These are phyloP conservation scores for Umimayanthus chanpuru DNA, from an alignment of 92 coral and sea anemone species.

Conservation along the genomic window DNA sequence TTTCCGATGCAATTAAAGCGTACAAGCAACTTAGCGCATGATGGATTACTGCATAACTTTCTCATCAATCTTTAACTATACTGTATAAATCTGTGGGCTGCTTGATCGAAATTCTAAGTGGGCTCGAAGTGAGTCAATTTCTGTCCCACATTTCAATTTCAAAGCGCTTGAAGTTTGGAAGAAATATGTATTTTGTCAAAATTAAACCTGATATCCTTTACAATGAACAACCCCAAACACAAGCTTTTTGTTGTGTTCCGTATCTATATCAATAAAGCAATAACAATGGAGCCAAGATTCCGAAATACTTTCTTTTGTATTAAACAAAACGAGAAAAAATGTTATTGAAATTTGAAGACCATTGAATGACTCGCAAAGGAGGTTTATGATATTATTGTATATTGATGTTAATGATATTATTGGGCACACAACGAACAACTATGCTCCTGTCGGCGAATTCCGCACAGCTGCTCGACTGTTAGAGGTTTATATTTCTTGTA, in stretches of 20 bases:
- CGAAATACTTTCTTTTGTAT: slow-evolving; percentile 34
- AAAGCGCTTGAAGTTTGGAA: not conserved
- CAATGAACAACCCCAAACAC: not conserved
- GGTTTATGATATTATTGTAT: not conserved
- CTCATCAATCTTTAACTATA: slow-evolving; percentile 1
- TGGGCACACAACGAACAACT: not conserved
- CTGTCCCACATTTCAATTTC: not conserved
- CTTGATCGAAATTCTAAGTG: slow-evolving; percentile 2
- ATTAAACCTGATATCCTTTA: too few species aligned
- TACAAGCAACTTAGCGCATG: not conserved
- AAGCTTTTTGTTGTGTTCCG: not conserved
- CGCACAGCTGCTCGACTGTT: slow-evolving; percentile 22
- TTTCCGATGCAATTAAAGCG: not conserved
- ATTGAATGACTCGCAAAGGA: slow-evolving; percentile 23
- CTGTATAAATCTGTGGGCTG: not conserved
- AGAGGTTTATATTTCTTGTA: not conserved
- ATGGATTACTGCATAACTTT: not conserved
- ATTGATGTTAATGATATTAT: slow-evolving; percentile 6
- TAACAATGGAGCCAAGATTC: slow-evolving; percentile 7
- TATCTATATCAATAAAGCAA: not conserved
- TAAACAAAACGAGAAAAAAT: slow-evolving; percentile 2
- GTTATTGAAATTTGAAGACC: not conserved
- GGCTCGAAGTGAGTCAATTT: not conserved
- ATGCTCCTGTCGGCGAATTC: slow-evolving; percentile 11
- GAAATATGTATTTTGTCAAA: not conserved